These are phyloP conservation scores for Asobara japonica DNA, from an alignment of 1,140 invertebrate species.

Conservation along the genomic window DNA sequence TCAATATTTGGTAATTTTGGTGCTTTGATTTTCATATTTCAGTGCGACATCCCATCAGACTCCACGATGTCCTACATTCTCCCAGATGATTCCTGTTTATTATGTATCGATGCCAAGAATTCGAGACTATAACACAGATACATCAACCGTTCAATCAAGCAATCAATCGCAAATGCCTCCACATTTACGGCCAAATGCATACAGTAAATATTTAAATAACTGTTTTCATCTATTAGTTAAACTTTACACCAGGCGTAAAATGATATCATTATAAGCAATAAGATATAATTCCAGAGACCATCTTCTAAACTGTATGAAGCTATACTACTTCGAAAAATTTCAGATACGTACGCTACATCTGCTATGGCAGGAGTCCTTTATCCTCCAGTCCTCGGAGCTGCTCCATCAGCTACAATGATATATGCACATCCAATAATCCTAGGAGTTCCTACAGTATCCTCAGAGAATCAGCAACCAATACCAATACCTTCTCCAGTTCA, in stretches of 20 bases:
- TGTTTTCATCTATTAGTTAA: not conserved
- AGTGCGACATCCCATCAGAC: constrained; percentile 35
- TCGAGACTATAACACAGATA: constrained; percentile 17
- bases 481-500: not conserved
- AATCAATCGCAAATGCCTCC: constrained; percentile 39
- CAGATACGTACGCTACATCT: constrained; percentile 61
- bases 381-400: constrained; percentile 62
- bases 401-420: constrained; percentile 57
- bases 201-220: constrained; percentile 41
- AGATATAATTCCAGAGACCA: too few relatives aligned
- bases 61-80: constrained; percentile 44
- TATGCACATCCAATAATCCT: constrained; percentile 63
- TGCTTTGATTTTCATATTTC: constrained; percentile 29
- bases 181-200: constrained; percentile 38
- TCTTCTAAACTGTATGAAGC: too few relatives aligned
- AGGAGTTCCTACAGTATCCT: constrained; percentile 33
- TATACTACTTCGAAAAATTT: too few relatives aligned
- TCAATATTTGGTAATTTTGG: too few relatives aligned
- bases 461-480: constrained; percentile 16
- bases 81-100: constrained; percentile 70
- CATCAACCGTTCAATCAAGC: constrained; percentile 40
- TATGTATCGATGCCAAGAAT: constrained; percentile 67
- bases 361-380: constrained; percentile 69
- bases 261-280: too few relatives aligned
- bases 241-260: too few relatives aligned